These are phyloP conservation scores for Perca flavescens DNA, from an alignment of 2,113 vertebrate species.

Conservation along the genomic window DNA sequence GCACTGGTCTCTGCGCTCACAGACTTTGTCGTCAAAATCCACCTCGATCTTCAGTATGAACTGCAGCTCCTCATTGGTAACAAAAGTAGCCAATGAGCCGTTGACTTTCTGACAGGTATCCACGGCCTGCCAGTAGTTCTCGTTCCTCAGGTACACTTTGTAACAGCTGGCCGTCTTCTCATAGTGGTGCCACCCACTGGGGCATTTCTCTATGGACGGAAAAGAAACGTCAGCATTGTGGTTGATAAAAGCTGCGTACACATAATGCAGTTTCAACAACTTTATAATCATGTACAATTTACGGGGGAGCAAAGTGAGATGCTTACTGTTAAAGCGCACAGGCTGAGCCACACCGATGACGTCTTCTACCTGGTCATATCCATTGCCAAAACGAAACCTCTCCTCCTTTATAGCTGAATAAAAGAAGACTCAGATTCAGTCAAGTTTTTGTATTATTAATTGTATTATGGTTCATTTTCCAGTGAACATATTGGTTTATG, in stretches of 20 bases:
- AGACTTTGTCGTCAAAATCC: conserved; percentile 92
- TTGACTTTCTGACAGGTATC: conserved; percentile 96
- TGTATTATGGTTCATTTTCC: neutral
- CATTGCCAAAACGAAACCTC: conserved; percentile 87
- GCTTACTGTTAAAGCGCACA: conserved; percentile 96
- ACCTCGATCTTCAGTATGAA: conserved; percentile 96
- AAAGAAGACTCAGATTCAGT: neutral
- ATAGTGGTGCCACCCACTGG: conserved; percentile 97
- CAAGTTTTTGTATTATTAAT: neutral
- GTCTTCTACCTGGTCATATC: conserved; percentile 84
- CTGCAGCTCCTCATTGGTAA: conserved; percentile 94
- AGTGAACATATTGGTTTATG: neutral
- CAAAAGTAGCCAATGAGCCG: conserved; percentile 94
- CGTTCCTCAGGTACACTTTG: conserved; percentile 92
- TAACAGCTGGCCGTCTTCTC: conserved; percentile 99
- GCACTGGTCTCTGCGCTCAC: conserved; percentile 91
- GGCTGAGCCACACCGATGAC: conserved; percentile 92
- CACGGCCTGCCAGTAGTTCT: conserved; percentile 98
- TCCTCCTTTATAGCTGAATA: conserved; percentile 89
- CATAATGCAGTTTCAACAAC: neutral
- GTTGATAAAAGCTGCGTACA: neutral
- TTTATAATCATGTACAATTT: neutral
- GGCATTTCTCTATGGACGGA: conserved; percentile 92
- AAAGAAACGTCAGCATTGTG: too few species aligned
- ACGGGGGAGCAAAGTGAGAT: neutral